These are phyloP conservation scores for Dinoponera quadriceps DNA, from an alignment of 1,140 invertebrate genomes.

Conservation along the genomic window DNA sequence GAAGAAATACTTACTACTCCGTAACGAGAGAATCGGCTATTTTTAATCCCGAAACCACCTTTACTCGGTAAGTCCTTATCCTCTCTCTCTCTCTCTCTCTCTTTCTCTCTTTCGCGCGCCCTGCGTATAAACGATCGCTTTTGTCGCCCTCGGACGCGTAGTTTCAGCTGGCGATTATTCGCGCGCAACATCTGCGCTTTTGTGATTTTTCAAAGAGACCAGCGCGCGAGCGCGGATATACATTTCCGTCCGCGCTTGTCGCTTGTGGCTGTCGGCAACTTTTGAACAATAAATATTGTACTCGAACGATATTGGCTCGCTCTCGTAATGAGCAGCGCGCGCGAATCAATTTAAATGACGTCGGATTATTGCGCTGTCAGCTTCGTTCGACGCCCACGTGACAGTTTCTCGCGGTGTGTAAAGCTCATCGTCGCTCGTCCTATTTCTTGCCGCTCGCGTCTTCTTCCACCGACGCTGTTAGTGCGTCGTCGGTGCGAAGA, in stretches of 20 bases:
- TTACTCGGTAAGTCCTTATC: neutral
- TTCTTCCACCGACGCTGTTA: constrained; percentile 27
- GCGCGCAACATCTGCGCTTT: neutral
- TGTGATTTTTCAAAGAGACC: constrained; percentile 27
- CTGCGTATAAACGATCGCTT: neutral
- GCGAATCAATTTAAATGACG: constrained; percentile 57
- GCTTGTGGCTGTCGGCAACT: constrained; percentile 22
- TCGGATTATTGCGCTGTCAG: constrained; percentile 56
- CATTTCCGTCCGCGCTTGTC: constrained; percentile 32
- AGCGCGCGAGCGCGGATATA: constrained; percentile 18
- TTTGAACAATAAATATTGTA: constrained; percentile 68
- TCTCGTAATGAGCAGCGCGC: constrained; percentile 48
- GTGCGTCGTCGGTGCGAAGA: neutral
- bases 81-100: neutral
- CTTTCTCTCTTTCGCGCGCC: neutral
- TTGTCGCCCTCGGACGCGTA: neutral
- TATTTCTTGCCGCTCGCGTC: constrained; percentile 40
- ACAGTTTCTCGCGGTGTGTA: constrained; percentile 43
- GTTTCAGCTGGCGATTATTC: neutral
- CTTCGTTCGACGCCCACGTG: constrained; percentile 19
- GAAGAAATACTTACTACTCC: neutral
- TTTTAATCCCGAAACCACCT: neutral
- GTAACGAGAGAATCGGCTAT: constrained; percentile 24
- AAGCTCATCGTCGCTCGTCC: constrained; percentile 36
- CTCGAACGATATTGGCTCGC: constrained; percentile 46